Evolutionary conservation across 2,888 invertebrate genomes (phyloP).

Genomic region (Norana najaformis): DNA sequence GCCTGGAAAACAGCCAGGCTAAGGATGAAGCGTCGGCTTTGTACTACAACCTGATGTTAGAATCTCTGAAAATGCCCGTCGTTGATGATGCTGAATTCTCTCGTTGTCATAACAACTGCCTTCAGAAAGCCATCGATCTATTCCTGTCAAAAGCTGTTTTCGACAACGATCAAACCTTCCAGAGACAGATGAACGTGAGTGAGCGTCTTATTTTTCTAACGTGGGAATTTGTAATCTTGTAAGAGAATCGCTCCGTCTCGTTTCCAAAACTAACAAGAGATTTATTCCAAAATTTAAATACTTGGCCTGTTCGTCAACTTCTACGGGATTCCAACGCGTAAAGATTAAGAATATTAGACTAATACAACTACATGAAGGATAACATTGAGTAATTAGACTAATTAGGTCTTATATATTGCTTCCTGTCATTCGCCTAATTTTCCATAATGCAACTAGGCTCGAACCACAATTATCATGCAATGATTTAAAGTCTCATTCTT

Average conservation of each 20-base stretch:
- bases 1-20: constrained; percentile 14
- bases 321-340: too few relatives aligned
- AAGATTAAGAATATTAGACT: too few relatives aligned
- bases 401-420: background rate
- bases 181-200: constrained; percentile 20
- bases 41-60: background rate
- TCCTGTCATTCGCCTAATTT: too few relatives aligned
- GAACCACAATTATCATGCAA: too few relatives aligned
- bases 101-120: background rate
- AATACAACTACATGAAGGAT: too few relatives aligned
- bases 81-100: constrained; percentile 10
- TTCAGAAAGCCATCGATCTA: background rate
- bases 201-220: background rate
- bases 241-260: too few relatives aligned
- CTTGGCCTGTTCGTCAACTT: background rate
- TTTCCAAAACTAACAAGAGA: too few relatives aligned
- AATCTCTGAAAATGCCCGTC: constrained; percentile 14
- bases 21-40: background rate
- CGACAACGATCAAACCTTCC: background rate
- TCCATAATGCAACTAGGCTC: too few relatives aligned
- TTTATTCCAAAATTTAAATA: background rate
- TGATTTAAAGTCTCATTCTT: too few relatives aligned
- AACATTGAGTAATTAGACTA: background rate
- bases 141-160: constrained; percentile 16
- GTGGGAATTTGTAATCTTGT: background rate